Evolutionary conservation across 2,888 invertebrate species (phyloP).

Genomic region (Mycalesis mineus): DNA sequence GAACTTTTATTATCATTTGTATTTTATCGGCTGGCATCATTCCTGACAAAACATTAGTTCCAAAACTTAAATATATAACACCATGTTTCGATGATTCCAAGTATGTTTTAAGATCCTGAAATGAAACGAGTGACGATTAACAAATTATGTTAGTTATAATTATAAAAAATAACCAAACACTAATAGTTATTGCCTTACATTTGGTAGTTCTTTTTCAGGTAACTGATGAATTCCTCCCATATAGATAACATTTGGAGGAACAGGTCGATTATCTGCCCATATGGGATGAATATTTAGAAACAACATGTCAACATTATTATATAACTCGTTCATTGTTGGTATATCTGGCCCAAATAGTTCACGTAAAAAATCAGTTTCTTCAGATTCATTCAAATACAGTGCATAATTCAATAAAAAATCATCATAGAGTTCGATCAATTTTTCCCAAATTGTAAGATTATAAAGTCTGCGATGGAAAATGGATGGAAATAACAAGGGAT

Average conservation of each 20-base stretch:
- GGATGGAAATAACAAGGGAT: conserved; percentile 40
- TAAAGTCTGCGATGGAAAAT: conserved; percentile 29
- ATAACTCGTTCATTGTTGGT: conserved; percentile 34
- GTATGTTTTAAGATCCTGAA: conserved; percentile 50
- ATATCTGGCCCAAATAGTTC: conserved; percentile 36
- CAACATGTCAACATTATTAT: conserved; percentile 48
- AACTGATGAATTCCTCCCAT: conserved; percentile 60
- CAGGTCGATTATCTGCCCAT: conserved; percentile 49
- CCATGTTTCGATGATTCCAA: conserved; percentile 58
- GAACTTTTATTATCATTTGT: conserved; percentile 44
- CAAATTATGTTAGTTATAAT: background rate
- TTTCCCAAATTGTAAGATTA: conserved; percentile 41
- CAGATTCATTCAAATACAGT: conserved; percentile 14
- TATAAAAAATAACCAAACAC: background rate
- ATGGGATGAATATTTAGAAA: conserved; percentile 58
- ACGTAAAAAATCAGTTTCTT: conserved; percentile 29
- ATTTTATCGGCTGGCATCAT: conserved; percentile 45
- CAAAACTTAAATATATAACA: conserved; percentile 65
- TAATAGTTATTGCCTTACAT: conserved; percentile 33
- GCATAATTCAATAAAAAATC: conserved; percentile 20
- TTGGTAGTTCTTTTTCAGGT: conserved; percentile 50
- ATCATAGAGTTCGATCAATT: conserved; percentile 33
- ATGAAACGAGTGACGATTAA: conserved; percentile 1
- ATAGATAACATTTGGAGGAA: conserved; percentile 53
- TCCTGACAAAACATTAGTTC: conserved; percentile 53